Evolutionary conservation across 1,140 invertebrate species (phyloP), one percentile per base, ranked within the genome.

Genomic region (Panulirus ornatus): DNA sequence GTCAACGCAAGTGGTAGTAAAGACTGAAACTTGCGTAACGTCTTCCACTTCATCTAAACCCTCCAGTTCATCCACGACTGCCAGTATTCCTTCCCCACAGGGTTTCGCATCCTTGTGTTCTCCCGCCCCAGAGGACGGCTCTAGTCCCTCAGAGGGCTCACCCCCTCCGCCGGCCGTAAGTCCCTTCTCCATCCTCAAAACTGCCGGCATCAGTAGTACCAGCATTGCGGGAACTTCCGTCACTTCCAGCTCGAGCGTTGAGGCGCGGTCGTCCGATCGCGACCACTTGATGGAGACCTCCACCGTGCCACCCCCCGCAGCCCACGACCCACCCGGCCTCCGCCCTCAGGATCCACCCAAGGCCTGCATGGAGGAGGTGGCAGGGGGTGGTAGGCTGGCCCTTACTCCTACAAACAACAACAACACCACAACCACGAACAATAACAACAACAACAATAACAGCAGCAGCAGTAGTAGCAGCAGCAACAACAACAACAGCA

Each of bases 391-490:
- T 40, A 82, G 91, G 44, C 91, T 88, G 36, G 84, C 89, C 47
- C 85, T 92, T 30, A 91, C 91, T 8, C 78, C 91, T 19, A 88
- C 88, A 38, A 92, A 92, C 82, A 92, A 92, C 75, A 92, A 92
- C 85, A 92, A 92, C 73, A 92, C 84, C 58, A 92, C 58, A 54
- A 90, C 83, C 11, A 78, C 91, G 6, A 91, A 91, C 66, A 92
- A 92, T 78, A 92, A 92, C 47, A 92, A 90, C 79, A 92, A 84
- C 66, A 91, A 76, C 70, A 91, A n/a, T 8, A 90, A 38, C 34
- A 76, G 42, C 63, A 76, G 40, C 30, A 86, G 38, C 54, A 84
- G 36, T 30, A 88, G 22, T 40, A 83, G 6, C 38, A 86, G 8
- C 54, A 91, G 42, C 51, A 91, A 51, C 81, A 79, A 30, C 63